A percentile compares a stretch with the other conserved stretches of the same genome.
Evolutionary conservation across 1,140 invertebrate species (phyloP).

Genomic region (Lepidurus couesii): DNA sequence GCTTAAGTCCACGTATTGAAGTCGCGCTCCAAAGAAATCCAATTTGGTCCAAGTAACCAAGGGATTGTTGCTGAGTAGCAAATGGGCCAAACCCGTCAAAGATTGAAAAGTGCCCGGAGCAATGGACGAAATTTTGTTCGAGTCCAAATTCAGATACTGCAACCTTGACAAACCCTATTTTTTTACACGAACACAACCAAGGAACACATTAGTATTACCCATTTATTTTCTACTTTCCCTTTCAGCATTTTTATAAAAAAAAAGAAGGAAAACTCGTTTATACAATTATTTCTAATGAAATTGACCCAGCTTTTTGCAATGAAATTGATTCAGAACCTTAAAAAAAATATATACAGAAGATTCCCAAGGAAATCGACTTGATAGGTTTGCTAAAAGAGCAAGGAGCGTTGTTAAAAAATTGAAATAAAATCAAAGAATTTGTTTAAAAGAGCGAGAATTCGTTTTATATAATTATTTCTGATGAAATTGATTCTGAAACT

Average conservation of each 20-base stretch:
- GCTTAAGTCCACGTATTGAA: constrained; percentile 75
- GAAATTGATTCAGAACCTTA: too few species aligned
- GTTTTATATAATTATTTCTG: too few species aligned
- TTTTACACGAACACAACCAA: neutral
- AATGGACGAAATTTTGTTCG: constrained; percentile 64
- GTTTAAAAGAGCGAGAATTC: too few species aligned
- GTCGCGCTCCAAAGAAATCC: constrained; percentile 57
- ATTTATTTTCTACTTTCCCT: neutral
- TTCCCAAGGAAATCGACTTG: too few species aligned
- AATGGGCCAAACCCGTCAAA: constrained; percentile 65
- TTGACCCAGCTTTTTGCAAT: too few species aligned
- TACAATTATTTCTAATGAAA: neutral
- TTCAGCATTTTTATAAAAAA: neutral
- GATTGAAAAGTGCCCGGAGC: constrained; percentile 65
- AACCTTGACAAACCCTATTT: constrained; percentile 55
- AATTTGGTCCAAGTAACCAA: constrained; percentile 40
- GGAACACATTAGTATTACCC: neutral
- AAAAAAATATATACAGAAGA: too few species aligned
- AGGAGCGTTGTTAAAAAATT: too few species aligned
- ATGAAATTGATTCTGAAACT: too few species aligned
- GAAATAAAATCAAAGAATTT: too few species aligned
- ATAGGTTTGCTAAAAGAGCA: too few species aligned
- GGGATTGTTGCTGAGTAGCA: constrained; percentile 48
- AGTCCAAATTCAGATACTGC: constrained; percentile 71
- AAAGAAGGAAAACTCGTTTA: neutral